These are phyloP conservation scores for Rhea americana DNA, from an alignment of 2,113 vertebrate genomes.

Conservation along the genomic window DNA sequence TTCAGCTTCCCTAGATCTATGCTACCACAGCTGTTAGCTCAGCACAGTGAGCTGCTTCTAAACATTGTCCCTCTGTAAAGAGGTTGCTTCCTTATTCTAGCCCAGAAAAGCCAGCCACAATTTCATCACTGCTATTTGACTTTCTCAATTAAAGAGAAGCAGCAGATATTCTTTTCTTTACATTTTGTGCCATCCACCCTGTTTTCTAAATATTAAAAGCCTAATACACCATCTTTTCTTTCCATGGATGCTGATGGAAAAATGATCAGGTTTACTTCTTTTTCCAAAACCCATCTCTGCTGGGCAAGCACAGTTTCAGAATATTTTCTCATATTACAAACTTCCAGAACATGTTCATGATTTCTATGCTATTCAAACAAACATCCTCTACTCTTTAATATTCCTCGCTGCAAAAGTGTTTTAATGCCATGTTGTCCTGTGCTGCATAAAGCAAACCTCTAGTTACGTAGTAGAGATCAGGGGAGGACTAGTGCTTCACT, in stretches of 20 bases:
- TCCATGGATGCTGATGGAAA: slow-evolving; percentile 80
- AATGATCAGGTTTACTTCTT: slow-evolving; percentile 78
- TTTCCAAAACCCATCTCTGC: slow-evolving; percentile 84
- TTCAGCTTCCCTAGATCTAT: neutral
- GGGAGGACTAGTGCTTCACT: neutral
- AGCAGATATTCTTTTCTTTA: neutral
- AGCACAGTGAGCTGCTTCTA: neutral
- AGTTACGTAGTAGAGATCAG: neutral
- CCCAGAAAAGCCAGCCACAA: neutral
- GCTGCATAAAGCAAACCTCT: neutral
- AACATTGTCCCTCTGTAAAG: neutral
- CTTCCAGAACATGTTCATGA: neutral
- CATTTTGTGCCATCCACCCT: neutral
- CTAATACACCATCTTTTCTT: slow-evolving; percentile 79
- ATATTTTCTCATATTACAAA: neutral
- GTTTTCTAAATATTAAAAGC: slow-evolving; percentile 51
- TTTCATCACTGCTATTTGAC: neutral
- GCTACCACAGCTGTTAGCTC: neutral
- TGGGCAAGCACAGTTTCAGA: slow-evolving; percentile 68
- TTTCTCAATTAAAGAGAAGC: neutral
- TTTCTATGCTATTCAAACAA: neutral
- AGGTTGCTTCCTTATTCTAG: neutral
- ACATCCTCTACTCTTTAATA: neutral
- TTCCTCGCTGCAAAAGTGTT: neutral
- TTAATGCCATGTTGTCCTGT: neutral